Conservation (phyloP, 1,140 invertebrate genomes). For the Arctopsyche grandis region DNA sequence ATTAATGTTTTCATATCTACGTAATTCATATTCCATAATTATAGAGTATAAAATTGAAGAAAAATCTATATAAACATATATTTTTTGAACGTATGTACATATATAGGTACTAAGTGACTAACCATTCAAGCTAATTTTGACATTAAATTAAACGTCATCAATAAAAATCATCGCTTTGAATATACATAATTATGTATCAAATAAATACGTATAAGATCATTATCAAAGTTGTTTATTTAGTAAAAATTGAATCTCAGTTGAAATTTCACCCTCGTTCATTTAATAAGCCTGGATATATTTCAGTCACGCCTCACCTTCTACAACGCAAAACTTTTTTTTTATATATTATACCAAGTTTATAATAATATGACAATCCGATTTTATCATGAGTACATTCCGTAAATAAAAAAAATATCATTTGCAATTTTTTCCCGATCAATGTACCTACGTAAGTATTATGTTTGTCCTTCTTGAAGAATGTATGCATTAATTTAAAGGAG, state of each 20-base stretch:
- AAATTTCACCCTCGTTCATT: conserved; percentile 16
- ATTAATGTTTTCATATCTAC: too few relatives aligned
- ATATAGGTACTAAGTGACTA: too few relatives aligned
- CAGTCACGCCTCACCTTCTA: background rate
- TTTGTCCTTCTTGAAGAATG: conserved; percentile 10
- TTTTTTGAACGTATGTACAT: too few relatives aligned
- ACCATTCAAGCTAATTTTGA: too few relatives aligned
- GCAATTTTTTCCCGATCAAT: background rate
- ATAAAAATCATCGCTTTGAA: too few relatives aligned
- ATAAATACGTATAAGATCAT: too few relatives aligned
- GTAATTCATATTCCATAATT: too few relatives aligned
- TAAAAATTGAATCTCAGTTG: conserved; percentile 27
- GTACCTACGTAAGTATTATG: background rate
- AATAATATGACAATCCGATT: background rate
- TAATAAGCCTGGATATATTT: conserved; percentile 27
- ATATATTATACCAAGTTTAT: background rate
- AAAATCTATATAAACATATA: too few relatives aligned
- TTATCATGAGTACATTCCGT: too few relatives aligned
- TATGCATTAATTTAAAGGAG: conserved; percentile 28
- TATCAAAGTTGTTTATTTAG: background rate
- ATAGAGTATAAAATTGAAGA: too few relatives aligned
- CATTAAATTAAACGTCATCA: too few relatives aligned
- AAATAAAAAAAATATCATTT: background rate
- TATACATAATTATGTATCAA: too few relatives aligned
- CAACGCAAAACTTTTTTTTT: conserved; percentile 1